Evolutionary conservation across 2,113 vertebrate genomes (phyloP).

Genomic region (Corvus moneduloides): DNA sequence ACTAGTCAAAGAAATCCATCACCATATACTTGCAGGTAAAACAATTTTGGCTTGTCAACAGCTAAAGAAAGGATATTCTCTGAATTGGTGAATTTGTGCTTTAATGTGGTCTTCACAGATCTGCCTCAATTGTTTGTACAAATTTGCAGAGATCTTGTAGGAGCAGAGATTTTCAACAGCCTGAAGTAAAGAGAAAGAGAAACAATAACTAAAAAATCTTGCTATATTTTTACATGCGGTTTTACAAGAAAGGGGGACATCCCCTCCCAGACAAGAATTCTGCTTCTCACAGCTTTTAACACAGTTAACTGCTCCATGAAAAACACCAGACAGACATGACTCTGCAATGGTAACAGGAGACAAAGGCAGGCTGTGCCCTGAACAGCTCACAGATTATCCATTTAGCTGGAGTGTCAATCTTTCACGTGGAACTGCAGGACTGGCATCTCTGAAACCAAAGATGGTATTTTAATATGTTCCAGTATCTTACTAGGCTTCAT

Average conservation of each 20-base stretch:
- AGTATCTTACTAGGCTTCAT: neutral
- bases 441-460: neutral
- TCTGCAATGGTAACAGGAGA: neutral
- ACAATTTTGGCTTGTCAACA: neutral
- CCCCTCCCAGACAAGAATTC: neutral
- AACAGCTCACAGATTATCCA: neutral
- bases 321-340: neutral
- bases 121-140: conserved; percentile 95
- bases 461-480: neutral
- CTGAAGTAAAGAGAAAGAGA: conserved; percentile 71
- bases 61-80: conserved; percentile 94
- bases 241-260: neutral
- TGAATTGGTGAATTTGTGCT: conserved; percentile 97
- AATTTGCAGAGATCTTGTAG: conserved; percentile 97
- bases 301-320: neutral
- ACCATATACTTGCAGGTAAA: neutral
- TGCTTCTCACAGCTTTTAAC: neutral
- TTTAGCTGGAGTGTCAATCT: neutral
- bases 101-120: conserved; percentile 99
- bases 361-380: neutral
- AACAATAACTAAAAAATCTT: conserved; percentile 5
- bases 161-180: conserved; percentile 99
- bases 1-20: neutral
- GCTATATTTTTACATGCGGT: neutral
- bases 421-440: neutral